These are phyloP conservation scores for Acanthopleura granulata DNA, from an alignment of 2,888 invertebrate genomes.

Conservation along the genomic window DNA sequence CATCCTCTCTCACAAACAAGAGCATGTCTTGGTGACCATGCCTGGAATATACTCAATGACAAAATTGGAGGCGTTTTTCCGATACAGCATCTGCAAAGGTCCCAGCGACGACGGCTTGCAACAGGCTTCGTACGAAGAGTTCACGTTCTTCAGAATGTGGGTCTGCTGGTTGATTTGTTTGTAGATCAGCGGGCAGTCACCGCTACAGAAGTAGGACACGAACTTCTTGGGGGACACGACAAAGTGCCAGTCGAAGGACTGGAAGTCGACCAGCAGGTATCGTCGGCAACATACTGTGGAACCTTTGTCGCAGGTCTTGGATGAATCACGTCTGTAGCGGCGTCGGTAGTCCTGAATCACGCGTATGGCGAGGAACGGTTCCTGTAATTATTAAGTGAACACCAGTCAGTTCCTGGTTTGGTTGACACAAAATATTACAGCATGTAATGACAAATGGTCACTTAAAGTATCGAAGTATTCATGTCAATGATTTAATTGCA, in stretches of 20 bases:
- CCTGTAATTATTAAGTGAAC: slow-evolving; percentile 43
- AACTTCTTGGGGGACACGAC: slow-evolving; percentile 95
- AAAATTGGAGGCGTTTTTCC: slow-evolving; percentile 85
- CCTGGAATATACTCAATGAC: slow-evolving; percentile 90
- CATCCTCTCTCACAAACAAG: slow-evolving; percentile 74
- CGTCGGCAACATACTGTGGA: slow-evolving; percentile 92
- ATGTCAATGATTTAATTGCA: too few species aligned
- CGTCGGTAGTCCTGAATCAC: slow-evolving; percentile 33
- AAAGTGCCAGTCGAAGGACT: slow-evolving; percentile 97
- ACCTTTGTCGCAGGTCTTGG: slow-evolving; percentile 86
- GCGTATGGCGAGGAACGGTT: slow-evolving; percentile 53
- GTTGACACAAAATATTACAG: not conserved
- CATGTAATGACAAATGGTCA: too few species aligned
- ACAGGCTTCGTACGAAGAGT: slow-evolving; percentile 87
- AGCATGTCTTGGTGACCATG: slow-evolving; percentile 95
- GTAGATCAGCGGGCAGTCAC: slow-evolving; percentile 92
- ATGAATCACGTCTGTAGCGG: slow-evolving; percentile 80
- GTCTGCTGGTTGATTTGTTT: slow-evolving; percentile 89
- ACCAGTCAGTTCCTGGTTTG: too few species aligned
- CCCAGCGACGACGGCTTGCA: slow-evolving; percentile 91
- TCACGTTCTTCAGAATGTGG: slow-evolving; percentile 86
- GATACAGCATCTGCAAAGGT: slow-evolving; percentile 89
- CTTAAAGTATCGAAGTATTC: too few species aligned
- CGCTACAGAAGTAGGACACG: slow-evolving; percentile 95
- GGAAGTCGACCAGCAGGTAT: slow-evolving; percentile 93